Percentiles rank a stretch among this genome's conserved stretches.
Conservation (phyloP, 2,888 invertebrate genomes). For the Cheilosia grossa region DNA sequence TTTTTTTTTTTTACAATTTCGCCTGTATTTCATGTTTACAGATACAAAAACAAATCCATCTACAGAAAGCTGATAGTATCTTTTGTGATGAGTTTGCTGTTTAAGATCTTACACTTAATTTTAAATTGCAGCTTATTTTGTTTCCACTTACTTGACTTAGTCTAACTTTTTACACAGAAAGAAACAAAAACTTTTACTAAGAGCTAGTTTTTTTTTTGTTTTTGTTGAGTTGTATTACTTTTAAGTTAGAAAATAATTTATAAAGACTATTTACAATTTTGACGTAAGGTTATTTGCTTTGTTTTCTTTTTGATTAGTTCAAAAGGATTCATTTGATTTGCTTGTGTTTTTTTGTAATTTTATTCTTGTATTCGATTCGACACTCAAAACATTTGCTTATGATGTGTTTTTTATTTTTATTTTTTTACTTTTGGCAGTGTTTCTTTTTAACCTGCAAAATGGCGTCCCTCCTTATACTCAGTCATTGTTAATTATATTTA, state of each 20-base stretch:
- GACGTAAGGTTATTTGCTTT: constrained; percentile 26
- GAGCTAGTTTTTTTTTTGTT: constrained; percentile 41
- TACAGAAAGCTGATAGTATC: constrained; percentile 29
- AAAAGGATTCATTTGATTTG: constrained; percentile 65
- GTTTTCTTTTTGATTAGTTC: constrained; percentile 37
- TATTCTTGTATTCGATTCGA: constrained; percentile 64
- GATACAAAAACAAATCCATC: constrained; percentile 33
- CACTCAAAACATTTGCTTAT: constrained; percentile 53
- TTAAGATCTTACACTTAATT: constrained; percentile 25
- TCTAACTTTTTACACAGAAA: constrained; percentile 68
- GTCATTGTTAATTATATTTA: constrained; percentile 69
- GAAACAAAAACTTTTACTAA: constrained; percentile 56
- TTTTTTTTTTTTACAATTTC: constrained; percentile 50
- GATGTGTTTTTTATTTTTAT: constrained; percentile 35
- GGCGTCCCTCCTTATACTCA: constrained; percentile 72
- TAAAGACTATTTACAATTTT: constrained; percentile 70
- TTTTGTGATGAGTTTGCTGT: constrained; percentile 14
- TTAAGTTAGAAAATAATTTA: constrained; percentile 64
- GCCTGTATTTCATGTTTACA: constrained; percentile 32
- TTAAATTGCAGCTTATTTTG: constrained; percentile 30
- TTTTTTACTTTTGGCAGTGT: constrained; percentile 58
- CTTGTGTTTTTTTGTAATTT: constrained; percentile 28
- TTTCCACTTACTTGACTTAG: constrained; percentile 26
- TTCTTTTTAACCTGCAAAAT: constrained; percentile 64
- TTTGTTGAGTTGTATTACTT: not conserved